Base-by-base conservation (phyloP, 37 sponge, comb jelly and placozoan species). In the Mnemiopsis leidyi region DNA sequence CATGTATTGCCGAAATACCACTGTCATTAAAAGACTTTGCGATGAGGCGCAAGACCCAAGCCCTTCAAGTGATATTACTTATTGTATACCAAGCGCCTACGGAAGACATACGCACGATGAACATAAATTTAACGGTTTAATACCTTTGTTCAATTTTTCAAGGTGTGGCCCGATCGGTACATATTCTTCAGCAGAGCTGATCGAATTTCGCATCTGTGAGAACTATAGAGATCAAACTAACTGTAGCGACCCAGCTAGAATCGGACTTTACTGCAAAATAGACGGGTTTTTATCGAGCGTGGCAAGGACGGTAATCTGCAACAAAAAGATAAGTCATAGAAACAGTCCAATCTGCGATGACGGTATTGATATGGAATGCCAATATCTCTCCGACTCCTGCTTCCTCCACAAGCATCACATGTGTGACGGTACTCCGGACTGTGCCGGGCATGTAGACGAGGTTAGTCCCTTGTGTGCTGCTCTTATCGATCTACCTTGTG, bases 71-170 rank as follows among this genome's bases (percentile, higher is more conserved):
- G n/a, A n/a, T n/a, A n/a, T n/a, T n/a, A n/a, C n/a, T n/a, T n/a
- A n/a, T n/a, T n/a, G n/a, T n/a, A n/a, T n/a, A n/a, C n/a, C n/a
- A n/a, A n/a, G n/a, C n/a, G n/a, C n/a, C n/a, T n/a, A n/a, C n/a
- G n/a, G n/a, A n/a, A n/a, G n/a, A n/a, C n/a, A n/a, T n/a, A n/a
- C n/a, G n/a, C n/a, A n/a, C n/a, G n/a, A n/a, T n/a, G n/a, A n/a
- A n/a, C n/a, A n/a, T n/a, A n/a, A n/a, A n/a, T n/a, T n/a, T n/a
- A n/a, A n/a, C n/a, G n/a, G n/a, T n/a, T n/a, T n/a, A 71, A 71
- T 71, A 29, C 73, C 73, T n/a, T n/a, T 71, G 2, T 71, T 71
- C 73, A 71, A 71, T 71, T 71, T 71, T 30, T n/a, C 73, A 71
- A 71, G 73, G 23, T 71, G 73, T 71, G 73, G 73, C 26, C 73